phyloP scores from a whole-genome alignment of 2,113 vertebrate genomes.

The Romanogobio albipinnatus region DNA sequence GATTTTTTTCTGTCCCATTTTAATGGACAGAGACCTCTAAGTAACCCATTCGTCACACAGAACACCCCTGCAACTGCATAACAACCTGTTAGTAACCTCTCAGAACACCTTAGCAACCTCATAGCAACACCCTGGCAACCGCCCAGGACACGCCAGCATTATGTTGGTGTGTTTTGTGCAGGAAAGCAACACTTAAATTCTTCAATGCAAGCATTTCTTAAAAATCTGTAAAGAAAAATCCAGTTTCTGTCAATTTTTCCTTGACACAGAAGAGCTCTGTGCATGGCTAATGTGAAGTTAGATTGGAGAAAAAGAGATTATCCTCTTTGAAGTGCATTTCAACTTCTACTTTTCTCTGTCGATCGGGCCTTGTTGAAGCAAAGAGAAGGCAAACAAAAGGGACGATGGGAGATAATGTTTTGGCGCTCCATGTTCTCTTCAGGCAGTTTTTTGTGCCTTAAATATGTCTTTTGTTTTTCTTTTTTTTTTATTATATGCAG shows the following conservation, averaged over 20 bases:
- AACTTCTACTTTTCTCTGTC: background rate
- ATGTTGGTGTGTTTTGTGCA: background rate
- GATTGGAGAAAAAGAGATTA: background rate
- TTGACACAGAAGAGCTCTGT: background rate
- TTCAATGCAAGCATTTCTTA: background rate
- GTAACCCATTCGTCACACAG: too few relatives aligned
- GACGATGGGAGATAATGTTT: constrained; percentile 20
- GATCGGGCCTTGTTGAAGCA: constrained; percentile 12
- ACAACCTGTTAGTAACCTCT: background rate
- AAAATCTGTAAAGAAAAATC: background rate
- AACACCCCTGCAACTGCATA: background rate
- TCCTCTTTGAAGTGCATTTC: constrained; percentile 19
- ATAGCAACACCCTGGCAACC: background rate
- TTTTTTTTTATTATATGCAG: background rate
- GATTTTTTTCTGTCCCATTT: background rate
- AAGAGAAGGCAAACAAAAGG: background rate
- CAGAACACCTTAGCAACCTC: background rate
- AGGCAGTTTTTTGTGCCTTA: constrained; percentile 14
- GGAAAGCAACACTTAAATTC: background rate
- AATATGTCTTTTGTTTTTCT: constrained; percentile 3
- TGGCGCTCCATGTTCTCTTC: background rate
- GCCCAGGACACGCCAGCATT: background rate
- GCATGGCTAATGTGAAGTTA: background rate
- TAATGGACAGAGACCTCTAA: background rate
- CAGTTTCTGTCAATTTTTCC: background rate